Conservation (phyloP, 2,113 vertebrate species). For the Periophthalmodon schlosseri region DNA sequence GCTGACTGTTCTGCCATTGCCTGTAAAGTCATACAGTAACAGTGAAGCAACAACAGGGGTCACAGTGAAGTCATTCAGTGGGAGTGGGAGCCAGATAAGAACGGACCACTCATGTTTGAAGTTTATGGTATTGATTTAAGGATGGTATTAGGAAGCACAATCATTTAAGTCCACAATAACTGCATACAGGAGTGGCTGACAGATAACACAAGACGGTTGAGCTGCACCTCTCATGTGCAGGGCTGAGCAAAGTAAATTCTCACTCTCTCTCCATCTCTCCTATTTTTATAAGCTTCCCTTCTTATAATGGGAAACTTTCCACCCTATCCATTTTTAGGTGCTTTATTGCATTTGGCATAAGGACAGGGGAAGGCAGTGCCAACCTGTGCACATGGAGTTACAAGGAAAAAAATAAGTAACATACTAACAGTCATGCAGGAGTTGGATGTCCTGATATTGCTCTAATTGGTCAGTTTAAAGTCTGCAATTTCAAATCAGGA, state of each 20-base stretch:
- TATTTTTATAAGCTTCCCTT: conserved; percentile 73
- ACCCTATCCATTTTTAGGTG: conserved; percentile 80
- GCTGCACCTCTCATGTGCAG: conserved; percentile 67
- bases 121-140: conserved; percentile 6
- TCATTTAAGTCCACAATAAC: neutral
- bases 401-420: conserved; percentile 59
- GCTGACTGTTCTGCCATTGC: neutral
- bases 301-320: conserved; percentile 78
- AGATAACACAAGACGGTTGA: conserved; percentile 42
- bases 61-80: neutral
- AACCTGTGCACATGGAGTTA: conserved; percentile 72
- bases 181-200: neutral
- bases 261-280: conserved; percentile 59
- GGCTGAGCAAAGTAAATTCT: conserved; percentile 75
- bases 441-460: conserved; percentile 46
- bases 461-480: conserved; percentile 21
- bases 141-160: neutral
- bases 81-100: neutral
- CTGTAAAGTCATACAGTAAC: neutral
- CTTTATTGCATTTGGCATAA: conserved; percentile 78
- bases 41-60: neutral
- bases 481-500: neutral
- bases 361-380: conserved; percentile 69
- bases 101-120: conserved; percentile 12
- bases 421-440: conserved; percentile 38